These are phyloP conservation scores for Pseudochromis fuscus DNA, from an alignment of 2,797 vertebrate genomes.

Conservation along the genomic window DNA sequence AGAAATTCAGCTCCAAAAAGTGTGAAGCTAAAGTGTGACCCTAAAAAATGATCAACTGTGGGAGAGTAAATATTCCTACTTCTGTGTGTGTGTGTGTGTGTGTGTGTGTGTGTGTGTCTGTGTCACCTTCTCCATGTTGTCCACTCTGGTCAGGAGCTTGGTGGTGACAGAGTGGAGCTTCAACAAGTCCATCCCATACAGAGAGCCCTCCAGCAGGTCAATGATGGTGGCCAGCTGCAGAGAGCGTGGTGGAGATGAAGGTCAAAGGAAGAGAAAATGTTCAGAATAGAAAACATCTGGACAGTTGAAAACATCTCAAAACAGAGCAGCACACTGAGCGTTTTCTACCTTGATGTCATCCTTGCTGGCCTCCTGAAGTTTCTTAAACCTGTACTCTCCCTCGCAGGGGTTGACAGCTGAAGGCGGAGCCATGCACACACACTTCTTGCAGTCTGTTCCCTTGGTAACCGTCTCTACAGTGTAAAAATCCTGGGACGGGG, in stretches of 20 bases:
- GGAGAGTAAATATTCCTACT: no score
- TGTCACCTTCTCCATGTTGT: constrained; percentile 93
- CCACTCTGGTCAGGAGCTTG: constrained; percentile 90
- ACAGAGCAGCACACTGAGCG: not conserved
- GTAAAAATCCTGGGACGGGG: constrained; percentile 86
- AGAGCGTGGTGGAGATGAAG: no score
- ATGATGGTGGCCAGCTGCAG: constrained; percentile 90
- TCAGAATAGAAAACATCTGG: not conserved
- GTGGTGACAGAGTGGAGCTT: constrained; percentile 94
- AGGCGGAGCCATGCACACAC: constrained; percentile 91
- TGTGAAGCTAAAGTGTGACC: no score
- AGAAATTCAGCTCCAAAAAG: no score
- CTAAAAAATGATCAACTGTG: no score
- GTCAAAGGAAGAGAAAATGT: not conserved
- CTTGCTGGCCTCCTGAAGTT: constrained; percentile 90
- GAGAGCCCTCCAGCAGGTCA: constrained; percentile 92
- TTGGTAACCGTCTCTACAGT: constrained; percentile 93
- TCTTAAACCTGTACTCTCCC: constrained; percentile 92
- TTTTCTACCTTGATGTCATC: constrained; percentile 90
- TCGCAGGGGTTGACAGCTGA: constrained; percentile 95
- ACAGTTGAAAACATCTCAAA: not conserved
- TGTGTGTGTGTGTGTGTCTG: no score
- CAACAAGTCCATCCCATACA: constrained; percentile 93
- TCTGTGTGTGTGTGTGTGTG: no score
- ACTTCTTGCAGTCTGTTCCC: constrained; percentile 92